These are phyloP conservation scores for Brachionus rubens DNA, from an alignment of 1,140 invertebrate species.

Conservation along the genomic window DNA sequence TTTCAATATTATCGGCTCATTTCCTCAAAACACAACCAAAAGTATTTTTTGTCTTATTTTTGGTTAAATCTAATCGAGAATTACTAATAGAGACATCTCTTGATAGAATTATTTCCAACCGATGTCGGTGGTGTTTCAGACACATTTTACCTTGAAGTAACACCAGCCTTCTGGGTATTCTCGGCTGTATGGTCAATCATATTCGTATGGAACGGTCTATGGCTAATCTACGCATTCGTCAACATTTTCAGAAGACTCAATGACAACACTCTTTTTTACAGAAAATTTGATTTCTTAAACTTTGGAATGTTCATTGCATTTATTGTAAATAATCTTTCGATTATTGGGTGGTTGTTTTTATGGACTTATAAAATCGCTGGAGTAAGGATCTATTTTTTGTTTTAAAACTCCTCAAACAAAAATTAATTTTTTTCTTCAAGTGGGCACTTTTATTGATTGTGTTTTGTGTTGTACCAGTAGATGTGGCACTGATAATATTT, in stretches of 20 bases:
- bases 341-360: conserved; percentile 54
- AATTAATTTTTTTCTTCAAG: conserved; percentile 4
- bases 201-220: conserved; percentile 53
- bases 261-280: conserved; percentile 48
- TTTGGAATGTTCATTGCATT: conserved; percentile 50
- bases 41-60: background rate
- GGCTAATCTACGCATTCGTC: conserved; percentile 52
- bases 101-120: conserved; percentile 52
- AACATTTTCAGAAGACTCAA: conserved; percentile 50
- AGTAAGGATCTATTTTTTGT: too few species aligned
- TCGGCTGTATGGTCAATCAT: conserved; percentile 54
- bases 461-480: conserved; percentile 12
- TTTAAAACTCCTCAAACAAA: conserved; percentile 33
- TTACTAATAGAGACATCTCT: too few species aligned
- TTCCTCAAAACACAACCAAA: background rate
- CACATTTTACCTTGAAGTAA: conserved; percentile 51
- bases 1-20: conserved; percentile 16
- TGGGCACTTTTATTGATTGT: conserved; percentile 42
- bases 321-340: conserved; percentile 49
- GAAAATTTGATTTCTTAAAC: conserved; percentile 49
- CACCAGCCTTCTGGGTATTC: conserved; percentile 55
- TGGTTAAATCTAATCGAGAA: too few species aligned
- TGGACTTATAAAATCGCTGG: conserved; percentile 52
- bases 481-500: conserved; percentile 24
- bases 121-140: conserved; percentile 51